Base-by-base conservation (phyloP, 2,888 invertebrate species). In the Leptinotarsa rubiginosa region DNA sequence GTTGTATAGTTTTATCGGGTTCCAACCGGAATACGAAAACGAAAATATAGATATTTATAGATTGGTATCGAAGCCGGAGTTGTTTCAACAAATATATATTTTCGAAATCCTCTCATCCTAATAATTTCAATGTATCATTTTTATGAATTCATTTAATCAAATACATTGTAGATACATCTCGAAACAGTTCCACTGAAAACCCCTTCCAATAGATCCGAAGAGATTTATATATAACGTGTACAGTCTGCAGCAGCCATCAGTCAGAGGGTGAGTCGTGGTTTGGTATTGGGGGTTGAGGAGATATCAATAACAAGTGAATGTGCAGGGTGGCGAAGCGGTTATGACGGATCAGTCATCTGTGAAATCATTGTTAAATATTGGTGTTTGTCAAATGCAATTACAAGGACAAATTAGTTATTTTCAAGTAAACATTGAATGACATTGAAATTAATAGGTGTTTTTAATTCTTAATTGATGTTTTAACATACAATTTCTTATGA, bases 251-350 rank as follows among this genome's bases (percentile, higher is more conserved):
- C 74, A 54, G 71, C 74, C 76, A 76, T 77, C 77, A 77, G 73
- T 77, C 75, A 71, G 74, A 75, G 74, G 74, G 80, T 69, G 76
- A 75, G 54, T 50, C 72, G 79, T 72, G 78, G 82, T 77, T 69
- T 78, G 75, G 67, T 76, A 76, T 77, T 65, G 77, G 76, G 77
- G 79, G 75, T 69, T 66, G 66, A 75, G 80, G 76, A 76, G 74
- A 80, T 84, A 84, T 84, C 84, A 84, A 84, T 84, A 84, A 84
- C 83, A 81, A 83, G 80, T 81, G 82, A 81, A 82, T 75, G 74
- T 81, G 79, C 80, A 79, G 83, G 84, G 82, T 79, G 83, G 81
- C 80, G 82, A 81, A 83, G 79, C 83, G 81, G 79, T 83, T 83
- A 83, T 83, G 84, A 83, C 84, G 83, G 83, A 81, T 81, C 82